Evolutionary conservation across 2,797 vertebrate species (phyloP).

Genomic region (Petrocephalus sullivani): DNA sequence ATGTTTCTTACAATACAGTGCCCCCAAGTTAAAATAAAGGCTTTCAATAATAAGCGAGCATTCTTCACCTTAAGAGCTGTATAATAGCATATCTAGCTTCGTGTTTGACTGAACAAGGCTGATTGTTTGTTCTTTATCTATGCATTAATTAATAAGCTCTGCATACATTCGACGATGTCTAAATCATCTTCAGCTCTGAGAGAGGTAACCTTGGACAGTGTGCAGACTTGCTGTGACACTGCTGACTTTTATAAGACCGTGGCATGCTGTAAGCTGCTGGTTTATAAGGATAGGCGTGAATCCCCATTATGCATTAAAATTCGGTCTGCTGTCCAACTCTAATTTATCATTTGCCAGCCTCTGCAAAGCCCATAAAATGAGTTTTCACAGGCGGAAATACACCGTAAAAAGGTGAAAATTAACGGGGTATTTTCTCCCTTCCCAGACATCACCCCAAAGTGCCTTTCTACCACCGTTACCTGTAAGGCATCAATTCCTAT

Average conservation of each 20-base stretch:
- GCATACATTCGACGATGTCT: background rate
- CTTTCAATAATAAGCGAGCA: background rate
- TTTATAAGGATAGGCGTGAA: background rate
- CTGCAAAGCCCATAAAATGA: background rate
- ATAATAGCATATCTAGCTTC: background rate
- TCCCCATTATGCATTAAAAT: slow-evolving; percentile 12
- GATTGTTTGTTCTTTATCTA: background rate
- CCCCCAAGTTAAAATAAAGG: background rate
- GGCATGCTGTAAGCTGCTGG: background rate
- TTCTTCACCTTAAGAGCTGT: background rate
- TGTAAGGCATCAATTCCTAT: background rate
- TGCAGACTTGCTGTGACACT: background rate
- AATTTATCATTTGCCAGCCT: background rate
- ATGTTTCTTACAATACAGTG: background rate
- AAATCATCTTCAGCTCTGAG: background rate
- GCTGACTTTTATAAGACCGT: background rate
- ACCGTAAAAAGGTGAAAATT: background rate
- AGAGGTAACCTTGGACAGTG: background rate
- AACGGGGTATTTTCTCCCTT: background rate
- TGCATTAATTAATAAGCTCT: background rate
- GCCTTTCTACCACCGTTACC: background rate
- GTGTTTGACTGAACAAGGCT: background rate
- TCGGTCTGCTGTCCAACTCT: background rate
- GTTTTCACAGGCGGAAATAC: background rate
- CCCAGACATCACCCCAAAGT: background rate